These are phyloP conservation scores for Cyphomyrmex costatus DNA, from an alignment of 1,140 invertebrate genomes.

Conservation along the genomic window DNA sequence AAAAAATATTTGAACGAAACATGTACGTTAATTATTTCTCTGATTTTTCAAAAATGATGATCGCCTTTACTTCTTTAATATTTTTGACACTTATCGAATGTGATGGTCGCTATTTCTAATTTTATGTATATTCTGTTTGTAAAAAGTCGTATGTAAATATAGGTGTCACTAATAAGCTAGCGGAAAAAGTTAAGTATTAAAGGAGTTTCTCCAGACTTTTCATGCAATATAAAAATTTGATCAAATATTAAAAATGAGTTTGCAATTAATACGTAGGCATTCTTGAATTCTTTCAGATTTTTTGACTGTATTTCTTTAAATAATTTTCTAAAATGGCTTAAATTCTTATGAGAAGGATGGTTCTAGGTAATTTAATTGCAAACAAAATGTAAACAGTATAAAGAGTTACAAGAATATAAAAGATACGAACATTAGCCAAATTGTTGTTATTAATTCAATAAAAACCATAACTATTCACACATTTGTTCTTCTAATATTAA, in stretches of 20 bases:
- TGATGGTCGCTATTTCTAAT: neutral
- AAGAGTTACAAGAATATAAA: no score
- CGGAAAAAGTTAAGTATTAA: neutral
- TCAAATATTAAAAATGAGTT: no score
- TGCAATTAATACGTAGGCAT: no score
- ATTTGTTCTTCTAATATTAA: constrained; percentile 2
- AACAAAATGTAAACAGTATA: no score
- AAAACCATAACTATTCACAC: neutral
- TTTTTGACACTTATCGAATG: constrained; percentile 31
- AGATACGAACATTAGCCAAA: neutral
- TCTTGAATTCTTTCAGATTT: no score
- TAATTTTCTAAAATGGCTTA: no score
- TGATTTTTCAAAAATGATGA: neutral
- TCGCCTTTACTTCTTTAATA: constrained; percentile 1
- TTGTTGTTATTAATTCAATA: neutral
- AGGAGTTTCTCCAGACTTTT: no score
- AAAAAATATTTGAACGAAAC: neutral
- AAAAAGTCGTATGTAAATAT: neutral
- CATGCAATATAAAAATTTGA: no score
- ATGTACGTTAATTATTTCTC: neutral
- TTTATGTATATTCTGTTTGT: neutral
- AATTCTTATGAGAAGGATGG: no score
- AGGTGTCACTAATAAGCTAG: constrained; percentile 1
- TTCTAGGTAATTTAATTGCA: no score
- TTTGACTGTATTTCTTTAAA: no score